These are phyloP conservation scores for Troilus luridus DNA, from an alignment of 2,888 invertebrate genomes.

Conservation along the genomic window DNA sequence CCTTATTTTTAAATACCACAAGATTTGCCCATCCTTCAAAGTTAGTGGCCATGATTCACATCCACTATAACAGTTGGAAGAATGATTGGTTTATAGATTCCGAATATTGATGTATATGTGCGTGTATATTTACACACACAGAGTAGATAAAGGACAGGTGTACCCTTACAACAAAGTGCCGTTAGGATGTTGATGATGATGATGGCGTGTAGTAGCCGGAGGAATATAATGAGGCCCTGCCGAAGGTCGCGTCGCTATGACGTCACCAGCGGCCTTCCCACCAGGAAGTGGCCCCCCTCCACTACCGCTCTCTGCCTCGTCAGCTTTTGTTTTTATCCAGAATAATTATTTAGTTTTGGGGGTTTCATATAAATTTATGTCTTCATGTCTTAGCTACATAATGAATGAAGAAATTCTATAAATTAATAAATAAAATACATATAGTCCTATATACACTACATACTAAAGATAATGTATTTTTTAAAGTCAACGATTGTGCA, in stretches of 20 bases:
- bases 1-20: too few relatives aligned
- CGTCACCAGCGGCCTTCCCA: constrained; percentile 5
- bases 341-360: not conserved
- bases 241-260: not conserved
- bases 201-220: not conserved
- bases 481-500: too few relatives aligned
- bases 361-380: not conserved
- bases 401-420: too few relatives aligned
- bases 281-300: constrained; percentile 11
- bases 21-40: too few relatives aligned
- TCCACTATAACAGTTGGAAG: too few relatives aligned
- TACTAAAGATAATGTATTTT: too few relatives aligned
- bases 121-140: not conserved
- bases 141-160: not conserved
- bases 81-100: too few relatives aligned
- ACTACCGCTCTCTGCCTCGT: too few relatives aligned
- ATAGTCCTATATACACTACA: too few relatives aligned
- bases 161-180: not conserved
- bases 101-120: not conserved
- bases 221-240: not conserved
- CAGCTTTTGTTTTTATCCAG: not conserved
- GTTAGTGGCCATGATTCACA: too few relatives aligned
- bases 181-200: constrained; percentile 29
- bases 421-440: too few relatives aligned
- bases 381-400: not conserved